Evolutionary conservation across 2,113 vertebrate genomes (phyloP), one percentile per base, ranked within the genome.

Genomic region (Gadus chalcogrammus): DNA sequence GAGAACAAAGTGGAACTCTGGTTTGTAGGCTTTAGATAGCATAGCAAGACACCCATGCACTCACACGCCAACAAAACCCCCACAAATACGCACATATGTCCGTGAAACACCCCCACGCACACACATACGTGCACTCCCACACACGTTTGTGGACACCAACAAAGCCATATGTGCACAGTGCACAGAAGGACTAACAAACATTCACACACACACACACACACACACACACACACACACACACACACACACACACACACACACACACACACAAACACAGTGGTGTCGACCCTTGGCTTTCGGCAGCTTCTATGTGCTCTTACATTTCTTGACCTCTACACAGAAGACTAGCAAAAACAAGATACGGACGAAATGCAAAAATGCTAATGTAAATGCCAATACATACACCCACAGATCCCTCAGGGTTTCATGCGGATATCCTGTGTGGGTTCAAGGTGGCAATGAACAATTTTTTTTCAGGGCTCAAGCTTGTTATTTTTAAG

Each of bases 1-100:
- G 53, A 61, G 52, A 64, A 61, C 3, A 2, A 63, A 63, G n/a
- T 55, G 64, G 31, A 61, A 72, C 64, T 68, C 13, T 7, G 52
- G 52, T 31, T 48, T 0, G 35, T 52, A 31, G 6, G 65, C 61
- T 28, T 35, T 52, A 73, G 42, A 53, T 65, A 63, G 53, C 20
- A 28, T 58, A 17, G 42, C 16, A 31, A 38, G 4, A 24, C 59
- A 55, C 55, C 65, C 64, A 66, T 0, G 0, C 2, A 24, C 70
- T 8, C 8, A 20, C 35, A 64, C 48, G 31, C 4, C 31, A 35
- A 35, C 48, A 22, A 22, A 35, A 35, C 31, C 31, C 31, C 31
- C 28, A 27, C 20, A 28, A 15, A 24, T 20, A 12, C 27, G 48
- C 8, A 11, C 18, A 42, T n/a, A 18, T 64, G 20, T 18, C 42